These are phyloP conservation scores for Astreopora myriophthalma DNA, from an alignment of 64 coral and sea anemone genomes.

Conservation along the genomic window DNA sequence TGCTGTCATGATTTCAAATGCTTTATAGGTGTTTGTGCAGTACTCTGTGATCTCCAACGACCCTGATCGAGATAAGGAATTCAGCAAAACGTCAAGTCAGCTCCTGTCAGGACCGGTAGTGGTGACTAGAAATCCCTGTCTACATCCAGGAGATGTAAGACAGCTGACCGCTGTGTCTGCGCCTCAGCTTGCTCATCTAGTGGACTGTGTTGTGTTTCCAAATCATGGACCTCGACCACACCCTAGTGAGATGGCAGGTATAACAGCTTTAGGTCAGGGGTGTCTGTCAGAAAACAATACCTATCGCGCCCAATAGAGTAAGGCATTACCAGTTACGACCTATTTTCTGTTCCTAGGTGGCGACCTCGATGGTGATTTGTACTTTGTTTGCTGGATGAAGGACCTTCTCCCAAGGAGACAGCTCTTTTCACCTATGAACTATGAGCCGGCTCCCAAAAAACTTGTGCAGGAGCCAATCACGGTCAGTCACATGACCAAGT, in stretches of 20 bases:
- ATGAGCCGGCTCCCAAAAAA: conserved; percentile 74
- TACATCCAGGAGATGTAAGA: conserved; percentile 87
- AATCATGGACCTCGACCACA: conserved; percentile 64
- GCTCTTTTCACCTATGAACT: conserved; percentile 88
- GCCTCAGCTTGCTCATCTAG: conserved; percentile 56
- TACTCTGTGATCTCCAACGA: conserved; percentile 64
- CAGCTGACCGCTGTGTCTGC: conserved; percentile 64
- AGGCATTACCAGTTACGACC: no score
- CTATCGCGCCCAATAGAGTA: no score
- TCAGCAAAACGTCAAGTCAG: not conserved
- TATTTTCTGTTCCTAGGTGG: conserved; percentile 63
- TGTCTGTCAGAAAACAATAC: not conserved
- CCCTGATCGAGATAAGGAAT: conserved; percentile 44
- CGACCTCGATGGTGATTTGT: conserved; percentile 96
- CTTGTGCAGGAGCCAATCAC: conserved; percentile 53
- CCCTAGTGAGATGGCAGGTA: conserved; percentile 89
- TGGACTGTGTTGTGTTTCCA: conserved; percentile 87
- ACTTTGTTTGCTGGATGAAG: conserved; percentile 95
- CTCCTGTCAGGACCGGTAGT: conserved; percentile 56
- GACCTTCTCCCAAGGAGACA: conserved; percentile 65
- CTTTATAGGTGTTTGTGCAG: conserved; percentile 80
- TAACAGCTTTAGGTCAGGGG: not conserved
- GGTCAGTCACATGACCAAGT: conserved; percentile 80
- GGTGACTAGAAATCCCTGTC: conserved; percentile 82
- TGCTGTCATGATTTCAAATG: not conserved